Evolutionary conservation across 2,797 vertebrate genomes (phyloP).

Genomic region (Lophura swinhoii): DNA sequence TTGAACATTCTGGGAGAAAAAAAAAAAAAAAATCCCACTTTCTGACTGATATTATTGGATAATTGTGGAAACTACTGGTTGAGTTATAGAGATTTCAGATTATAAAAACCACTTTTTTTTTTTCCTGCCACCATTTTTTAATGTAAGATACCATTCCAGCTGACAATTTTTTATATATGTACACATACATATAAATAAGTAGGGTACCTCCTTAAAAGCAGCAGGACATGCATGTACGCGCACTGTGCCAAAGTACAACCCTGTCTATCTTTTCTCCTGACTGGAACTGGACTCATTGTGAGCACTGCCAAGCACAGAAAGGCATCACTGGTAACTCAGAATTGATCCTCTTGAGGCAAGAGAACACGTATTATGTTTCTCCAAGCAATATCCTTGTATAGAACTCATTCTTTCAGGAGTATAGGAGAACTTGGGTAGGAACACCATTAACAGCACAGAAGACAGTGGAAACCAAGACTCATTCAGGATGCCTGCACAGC

Average conservation of each 20-base stretch:
- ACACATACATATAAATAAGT: not conserved
- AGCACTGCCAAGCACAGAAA: not conserved
- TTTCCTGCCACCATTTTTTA: not conserved
- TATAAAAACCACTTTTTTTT: not conserved
- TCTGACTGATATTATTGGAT: not conserved
- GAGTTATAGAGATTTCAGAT: not conserved
- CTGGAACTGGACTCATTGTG: not conserved
- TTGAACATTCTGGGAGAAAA: not conserved
- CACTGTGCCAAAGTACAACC: not conserved
- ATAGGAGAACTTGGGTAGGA: not conserved
- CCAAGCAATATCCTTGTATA: not conserved
- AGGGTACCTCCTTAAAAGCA: not conserved
- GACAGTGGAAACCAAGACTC: not conserved
- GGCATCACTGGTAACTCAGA: not conserved
- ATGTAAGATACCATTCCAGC: not conserved
- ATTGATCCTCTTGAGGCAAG: not conserved
- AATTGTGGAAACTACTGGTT: not conserved
- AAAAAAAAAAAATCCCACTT: not conserved
- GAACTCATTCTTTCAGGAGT: not conserved
- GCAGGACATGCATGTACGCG: accelerated
- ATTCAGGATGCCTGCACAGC: not conserved
- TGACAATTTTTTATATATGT: not conserved
- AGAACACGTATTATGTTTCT: not conserved
- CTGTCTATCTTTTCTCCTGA: not conserved
- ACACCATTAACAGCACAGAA: not conserved